These are phyloP conservation scores for Cariama cristata DNA, from an alignment of 2,113 vertebrate species.

Conservation along the genomic window DNA sequence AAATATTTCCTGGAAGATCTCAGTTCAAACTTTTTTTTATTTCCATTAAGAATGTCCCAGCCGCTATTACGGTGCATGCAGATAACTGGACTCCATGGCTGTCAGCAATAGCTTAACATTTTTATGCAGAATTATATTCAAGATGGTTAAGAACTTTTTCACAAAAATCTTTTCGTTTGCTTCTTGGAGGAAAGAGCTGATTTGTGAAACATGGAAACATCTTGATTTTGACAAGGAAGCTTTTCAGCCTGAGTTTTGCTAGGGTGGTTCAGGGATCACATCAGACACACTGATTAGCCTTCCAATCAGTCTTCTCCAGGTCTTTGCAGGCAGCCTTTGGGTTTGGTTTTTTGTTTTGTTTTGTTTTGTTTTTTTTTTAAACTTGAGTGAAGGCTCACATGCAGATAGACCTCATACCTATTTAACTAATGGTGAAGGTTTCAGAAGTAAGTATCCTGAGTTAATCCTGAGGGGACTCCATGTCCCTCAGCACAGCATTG, in stretches of 20 bases:
- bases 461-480: neutral
- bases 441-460: neutral
- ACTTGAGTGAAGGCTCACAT: neutral
- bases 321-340: neutral
- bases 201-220: neutral
- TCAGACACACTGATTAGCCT: neutral
- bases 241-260: neutral
- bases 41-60: neutral
- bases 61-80: neutral
- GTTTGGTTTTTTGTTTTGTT: no score
- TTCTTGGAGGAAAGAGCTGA: neutral
- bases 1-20: neutral
- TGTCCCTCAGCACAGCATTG: neutral
- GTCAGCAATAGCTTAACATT: neutral
- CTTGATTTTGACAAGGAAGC: neutral
- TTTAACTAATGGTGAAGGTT: neutral
- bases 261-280: neutral
- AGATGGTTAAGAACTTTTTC: neutral
- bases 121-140: neutral
- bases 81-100: neutral
- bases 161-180: neutral
- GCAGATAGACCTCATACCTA: neutral
- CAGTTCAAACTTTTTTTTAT: neutral
- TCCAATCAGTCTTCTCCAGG: neutral
- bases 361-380: accelerated